Conservation (phyloP, 2,888 invertebrate species). For the Periphyllus acericola region DNA sequence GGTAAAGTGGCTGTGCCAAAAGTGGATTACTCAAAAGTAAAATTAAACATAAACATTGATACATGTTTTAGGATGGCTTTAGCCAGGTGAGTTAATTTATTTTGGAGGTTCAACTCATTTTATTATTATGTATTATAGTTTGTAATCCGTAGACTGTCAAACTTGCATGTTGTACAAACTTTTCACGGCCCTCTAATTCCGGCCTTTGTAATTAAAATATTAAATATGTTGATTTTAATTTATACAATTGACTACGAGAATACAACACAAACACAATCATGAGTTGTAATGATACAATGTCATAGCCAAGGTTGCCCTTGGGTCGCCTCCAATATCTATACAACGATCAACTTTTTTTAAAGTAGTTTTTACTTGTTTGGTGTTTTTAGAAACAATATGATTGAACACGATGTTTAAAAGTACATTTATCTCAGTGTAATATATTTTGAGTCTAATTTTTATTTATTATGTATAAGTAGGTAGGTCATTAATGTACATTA, state of each 20-base stretch:
- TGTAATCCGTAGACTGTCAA: neutral
- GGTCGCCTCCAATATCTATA: slow-evolving; percentile 55
- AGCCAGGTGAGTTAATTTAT: slow-evolving; percentile 71
- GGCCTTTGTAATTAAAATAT: slow-evolving; percentile 42
- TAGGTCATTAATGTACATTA: neutral
- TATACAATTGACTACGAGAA: slow-evolving; percentile 51
- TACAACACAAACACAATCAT: slow-evolving; percentile 55
- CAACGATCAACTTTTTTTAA: slow-evolving; percentile 45
- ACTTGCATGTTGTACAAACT: neutral
- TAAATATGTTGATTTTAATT: slow-evolving; percentile 42
- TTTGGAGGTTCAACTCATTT: neutral
- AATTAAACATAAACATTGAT: slow-evolving; percentile 70
- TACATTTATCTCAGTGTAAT: neutral
- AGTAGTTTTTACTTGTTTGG: slow-evolving; percentile 49
- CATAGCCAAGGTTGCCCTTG: slow-evolving; percentile 62
- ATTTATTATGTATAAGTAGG: neutral
- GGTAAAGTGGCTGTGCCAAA: slow-evolving; percentile 68
- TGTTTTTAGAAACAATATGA: slow-evolving; percentile 30
- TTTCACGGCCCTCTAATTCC: slow-evolving; percentile 12
- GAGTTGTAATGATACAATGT: slow-evolving; percentile 60
- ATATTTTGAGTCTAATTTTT: neutral
- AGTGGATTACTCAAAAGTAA: slow-evolving; percentile 67
- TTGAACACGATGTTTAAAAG: slow-evolving; percentile 14
- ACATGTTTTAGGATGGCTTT: slow-evolving; percentile 76
- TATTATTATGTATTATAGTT: neutral